Conservation (phyloP, 2,113 vertebrate genomes). For the Microcebus lehilahytsara region DNA sequence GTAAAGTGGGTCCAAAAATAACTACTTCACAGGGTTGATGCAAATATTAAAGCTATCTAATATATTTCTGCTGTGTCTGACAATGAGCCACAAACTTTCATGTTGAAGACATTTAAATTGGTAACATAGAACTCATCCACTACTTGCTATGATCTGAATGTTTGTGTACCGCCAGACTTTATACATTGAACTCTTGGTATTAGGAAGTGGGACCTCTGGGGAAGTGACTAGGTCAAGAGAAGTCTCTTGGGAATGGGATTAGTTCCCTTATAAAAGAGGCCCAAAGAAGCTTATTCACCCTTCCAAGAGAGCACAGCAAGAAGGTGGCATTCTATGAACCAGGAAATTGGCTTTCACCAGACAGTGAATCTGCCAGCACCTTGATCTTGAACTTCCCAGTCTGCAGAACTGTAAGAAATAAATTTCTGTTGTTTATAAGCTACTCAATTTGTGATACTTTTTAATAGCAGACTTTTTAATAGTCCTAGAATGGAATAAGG, state of each 20-base stretch:
- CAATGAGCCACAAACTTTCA: not conserved
- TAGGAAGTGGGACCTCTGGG: not conserved
- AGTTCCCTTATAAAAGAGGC: not conserved
- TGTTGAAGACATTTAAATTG: not conserved
- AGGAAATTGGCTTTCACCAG: not conserved
- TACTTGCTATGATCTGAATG: not conserved
- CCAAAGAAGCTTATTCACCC: not conserved
- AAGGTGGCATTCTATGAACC: not conserved
- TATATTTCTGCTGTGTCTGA: not conserved
- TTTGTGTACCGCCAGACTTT: not conserved
- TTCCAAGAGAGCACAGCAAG: not conserved
- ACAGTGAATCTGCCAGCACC: not conserved
- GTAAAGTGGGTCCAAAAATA: conserved; percentile 51
- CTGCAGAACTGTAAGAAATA: not conserved
- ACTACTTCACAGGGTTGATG: not conserved
- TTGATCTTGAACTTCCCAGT: not conserved
- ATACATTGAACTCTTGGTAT: not conserved
- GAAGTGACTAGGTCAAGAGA: not conserved
- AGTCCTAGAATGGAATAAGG: not conserved
- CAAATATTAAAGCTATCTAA: not conserved
- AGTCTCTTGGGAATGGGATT: not conserved
- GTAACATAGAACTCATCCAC: not conserved
- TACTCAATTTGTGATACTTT: not conserved
- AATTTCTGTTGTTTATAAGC: not conserved
- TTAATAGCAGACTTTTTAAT: not conserved